A percentile compares a stretch with the other conserved stretches of the same genome.
Evolutionary conservation across 23 tunicate species (phyloP).

Genomic region (Corella eumyota): DNA sequence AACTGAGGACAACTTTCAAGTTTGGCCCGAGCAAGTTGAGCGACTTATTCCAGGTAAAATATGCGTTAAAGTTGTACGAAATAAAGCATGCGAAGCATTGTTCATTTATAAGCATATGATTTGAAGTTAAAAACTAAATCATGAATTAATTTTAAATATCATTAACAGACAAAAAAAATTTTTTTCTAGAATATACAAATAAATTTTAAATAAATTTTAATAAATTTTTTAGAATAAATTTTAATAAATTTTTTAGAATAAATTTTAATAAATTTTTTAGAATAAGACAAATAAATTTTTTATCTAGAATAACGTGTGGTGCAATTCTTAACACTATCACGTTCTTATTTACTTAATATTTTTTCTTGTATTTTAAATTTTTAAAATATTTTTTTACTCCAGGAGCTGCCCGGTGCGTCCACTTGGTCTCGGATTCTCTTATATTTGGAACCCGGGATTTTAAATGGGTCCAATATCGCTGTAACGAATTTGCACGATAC

Average conservation of each 20-base stretch:
- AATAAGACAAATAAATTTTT: too few relatives aligned
- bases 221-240: too few relatives aligned
- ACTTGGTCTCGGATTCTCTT: conserved; percentile 37
- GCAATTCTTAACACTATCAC: too few relatives aligned
- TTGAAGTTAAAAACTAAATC: too few relatives aligned
- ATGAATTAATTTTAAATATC: too few relatives aligned
- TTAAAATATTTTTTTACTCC: background rate
- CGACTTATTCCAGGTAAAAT: background rate
- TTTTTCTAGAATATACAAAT: background rate
- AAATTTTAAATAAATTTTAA: too few relatives aligned
- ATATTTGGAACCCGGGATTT: conserved; percentile 36
- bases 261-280: too few relatives aligned
- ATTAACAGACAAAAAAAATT: conserved; percentile 1
- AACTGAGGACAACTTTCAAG: conserved; percentile 7
- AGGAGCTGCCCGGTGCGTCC: conserved; percentile 21
- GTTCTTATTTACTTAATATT: background rate
- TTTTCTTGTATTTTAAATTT: background rate
- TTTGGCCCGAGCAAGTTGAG: conserved; percentile 24
- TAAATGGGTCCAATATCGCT: conserved; percentile 23
- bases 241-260: too few relatives aligned
- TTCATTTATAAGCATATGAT: too few relatives aligned
- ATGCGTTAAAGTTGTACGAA: background rate
- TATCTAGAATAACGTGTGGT: too few relatives aligned
- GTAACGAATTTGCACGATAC: conserved; percentile 44
- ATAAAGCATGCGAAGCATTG: too few relatives aligned